Conservation (phyloP, 2,797 vertebrate species). For the Psittacula derbiana region DNA sequence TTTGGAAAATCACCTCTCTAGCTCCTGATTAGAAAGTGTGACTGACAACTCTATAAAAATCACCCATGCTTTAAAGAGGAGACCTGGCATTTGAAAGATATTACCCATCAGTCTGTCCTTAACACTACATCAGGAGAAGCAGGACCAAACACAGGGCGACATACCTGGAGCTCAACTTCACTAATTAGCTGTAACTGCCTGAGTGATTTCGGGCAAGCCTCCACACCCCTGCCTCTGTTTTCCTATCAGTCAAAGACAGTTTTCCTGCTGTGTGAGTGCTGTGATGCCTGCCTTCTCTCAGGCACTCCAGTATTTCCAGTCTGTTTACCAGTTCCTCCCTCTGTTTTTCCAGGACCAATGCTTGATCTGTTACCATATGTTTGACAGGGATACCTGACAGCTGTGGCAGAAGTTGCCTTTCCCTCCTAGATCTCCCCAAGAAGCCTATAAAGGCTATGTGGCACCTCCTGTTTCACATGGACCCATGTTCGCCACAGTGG, state of each 20-base stretch:
- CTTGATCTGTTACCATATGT: fast-evolving
- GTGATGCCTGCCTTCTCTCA: neutral
- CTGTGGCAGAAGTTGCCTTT: neutral
- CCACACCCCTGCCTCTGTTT: neutral
- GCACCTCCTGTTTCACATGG: neutral
- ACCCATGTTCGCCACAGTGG: fast-evolving
- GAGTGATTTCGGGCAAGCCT: neutral
- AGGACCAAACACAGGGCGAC: fast-evolving
- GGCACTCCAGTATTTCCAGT: neutral
- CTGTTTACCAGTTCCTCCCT: neutral
- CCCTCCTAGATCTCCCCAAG: neutral
- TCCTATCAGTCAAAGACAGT: neutral
- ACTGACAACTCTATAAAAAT: neutral
- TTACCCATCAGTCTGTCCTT: neutral
- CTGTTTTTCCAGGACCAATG: neutral
- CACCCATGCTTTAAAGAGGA: neutral
- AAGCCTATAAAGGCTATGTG: neutral
- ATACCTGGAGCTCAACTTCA: neutral
- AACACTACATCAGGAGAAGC: neutral
- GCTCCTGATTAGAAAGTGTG: neutral
- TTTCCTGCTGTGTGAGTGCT: neutral
- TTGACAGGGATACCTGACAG: neutral
- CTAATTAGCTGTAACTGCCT: neutral
- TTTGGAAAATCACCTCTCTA: conserved; percentile 10
- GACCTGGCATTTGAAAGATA: neutral